Evolutionary conservation across 2,113 vertebrate species (phyloP).

Genomic region (Elephantulus edwardii): DNA sequence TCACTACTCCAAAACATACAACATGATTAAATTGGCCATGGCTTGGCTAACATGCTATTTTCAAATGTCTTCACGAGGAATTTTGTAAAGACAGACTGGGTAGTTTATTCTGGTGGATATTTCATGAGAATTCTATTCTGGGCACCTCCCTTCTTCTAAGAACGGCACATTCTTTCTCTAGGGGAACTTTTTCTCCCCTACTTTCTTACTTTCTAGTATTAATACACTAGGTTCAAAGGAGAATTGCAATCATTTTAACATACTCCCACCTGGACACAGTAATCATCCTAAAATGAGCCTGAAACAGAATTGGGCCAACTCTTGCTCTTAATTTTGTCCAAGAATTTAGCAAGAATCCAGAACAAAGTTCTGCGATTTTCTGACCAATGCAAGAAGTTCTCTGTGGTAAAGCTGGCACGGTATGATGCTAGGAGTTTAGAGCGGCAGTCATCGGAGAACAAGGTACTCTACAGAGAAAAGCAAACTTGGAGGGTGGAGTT

Average conservation of each 20-base stretch:
- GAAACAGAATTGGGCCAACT: neutral
- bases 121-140: neutral
- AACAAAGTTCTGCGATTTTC: neutral
- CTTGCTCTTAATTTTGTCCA: neutral
- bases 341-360: neutral
- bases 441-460: neutral
- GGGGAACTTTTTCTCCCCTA: neutral
- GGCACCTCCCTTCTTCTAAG: neutral
- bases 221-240: neutral
- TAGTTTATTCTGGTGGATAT: conserved; percentile 16
- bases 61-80: conserved; percentile 62
- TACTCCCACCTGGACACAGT: neutral
- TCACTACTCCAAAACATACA: conserved; percentile 71
- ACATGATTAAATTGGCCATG: conserved; percentile 78
- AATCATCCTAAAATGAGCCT: neutral
- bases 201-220: neutral
- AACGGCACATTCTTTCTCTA: neutral
- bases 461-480: neutral
- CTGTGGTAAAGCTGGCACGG: neutral
- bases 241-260: neutral
- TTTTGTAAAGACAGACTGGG: conserved; percentile 61
- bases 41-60: conserved; percentile 63
- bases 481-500: neutral
- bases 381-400: neutral
- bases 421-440: neutral